Evolutionary conservation across 2,888 invertebrate genomes (phyloP), one percentile per base, ranked within the genome.

Genomic region (Synanthedon andrenaeformis): DNA sequence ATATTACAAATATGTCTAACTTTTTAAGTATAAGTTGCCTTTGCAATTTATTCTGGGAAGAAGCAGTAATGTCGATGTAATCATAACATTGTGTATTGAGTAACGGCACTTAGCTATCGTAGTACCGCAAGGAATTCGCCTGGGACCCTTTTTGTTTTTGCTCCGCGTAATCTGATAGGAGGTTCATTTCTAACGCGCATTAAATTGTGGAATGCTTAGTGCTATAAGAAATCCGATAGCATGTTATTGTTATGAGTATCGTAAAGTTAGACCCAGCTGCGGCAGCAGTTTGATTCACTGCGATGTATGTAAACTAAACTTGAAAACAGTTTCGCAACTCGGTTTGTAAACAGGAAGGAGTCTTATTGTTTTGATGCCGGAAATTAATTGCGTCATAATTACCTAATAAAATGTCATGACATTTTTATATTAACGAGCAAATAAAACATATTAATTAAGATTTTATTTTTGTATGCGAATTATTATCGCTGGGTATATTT

Each of bases 61-160:
- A 41, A 55, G 19, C 51, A 53, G 51, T 56, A 48, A 49, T 51
- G 49, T 51, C 53, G 52, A 55, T 41, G 54, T 55, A 55, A 55
- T 58, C 52, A 51, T 53, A 54, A 48, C 54, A 53, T 41, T 1
- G 28, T 51, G 35, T 42, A 41, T 52, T 23, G 4, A 51, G 59
- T 59, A 62, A 62, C 59, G 58, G 62, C 62, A 56, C 35, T 6
- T 12, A 5, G 13, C 4, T 45, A 13, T 13, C 13, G 65, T 68
- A 64, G 69, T 72, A 71, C 74, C 71, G 68, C 77, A 77, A 77
- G 77, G 76, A 60, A 74, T 69, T 61, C 68, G 54, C 64, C 58
- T 71, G 69, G 76, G 76, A 66, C 71, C 71, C 62, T 63, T 72
- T 71, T 68, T 76, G 58, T 66, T 66, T 61, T 53, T 56, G 55